Evolutionary conservation across 2,888 invertebrate genomes (phyloP).

Genomic region (Dolichomitus sp.): DNA sequence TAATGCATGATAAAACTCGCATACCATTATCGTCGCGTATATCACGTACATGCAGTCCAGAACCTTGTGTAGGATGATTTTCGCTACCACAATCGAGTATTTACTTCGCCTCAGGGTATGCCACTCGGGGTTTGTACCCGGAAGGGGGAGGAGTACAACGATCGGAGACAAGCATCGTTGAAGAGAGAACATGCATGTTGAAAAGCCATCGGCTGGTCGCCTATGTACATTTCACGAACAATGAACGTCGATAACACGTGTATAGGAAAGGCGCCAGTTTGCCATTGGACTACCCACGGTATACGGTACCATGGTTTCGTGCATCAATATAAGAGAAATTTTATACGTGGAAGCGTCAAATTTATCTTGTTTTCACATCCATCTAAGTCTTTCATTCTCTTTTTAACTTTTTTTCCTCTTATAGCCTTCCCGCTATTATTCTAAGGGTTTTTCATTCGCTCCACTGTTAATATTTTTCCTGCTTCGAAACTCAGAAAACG

Average conservation of each 20-base stretch:
- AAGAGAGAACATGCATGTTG: constrained; percentile 37
- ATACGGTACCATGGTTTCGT: background rate
- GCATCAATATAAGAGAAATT: constrained; percentile 48
- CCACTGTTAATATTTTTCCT: constrained; percentile 6
- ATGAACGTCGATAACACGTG: constrained; percentile 66
- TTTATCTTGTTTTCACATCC: constrained; percentile 19
- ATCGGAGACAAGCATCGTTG: constrained; percentile 35
- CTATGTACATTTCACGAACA: constrained; percentile 59
- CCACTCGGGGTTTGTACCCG: constrained; percentile 25
- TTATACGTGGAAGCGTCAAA: constrained; percentile 51
- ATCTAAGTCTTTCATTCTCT: background rate
- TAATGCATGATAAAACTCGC: constrained; percentile 22
- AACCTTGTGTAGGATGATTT: constrained; percentile 9
- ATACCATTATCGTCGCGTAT: background rate
- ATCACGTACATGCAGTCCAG: constrained; percentile 5
- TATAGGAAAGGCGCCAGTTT: constrained; percentile 40
- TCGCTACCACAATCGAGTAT: constrained; percentile 46
- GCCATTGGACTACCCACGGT: background rate
- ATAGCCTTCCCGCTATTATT: constrained; percentile 9
- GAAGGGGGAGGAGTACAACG: background rate
- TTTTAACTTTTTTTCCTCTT: constrained; percentile 37
- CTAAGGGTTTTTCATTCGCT: background rate
- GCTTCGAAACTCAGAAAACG: background rate
- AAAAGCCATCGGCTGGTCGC: constrained; percentile 38
- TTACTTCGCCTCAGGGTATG: constrained; percentile 43